These are phyloP conservation scores for Watsonalla binaria DNA, from an alignment of 2,888 invertebrate genomes.

Conservation along the genomic window DNA sequence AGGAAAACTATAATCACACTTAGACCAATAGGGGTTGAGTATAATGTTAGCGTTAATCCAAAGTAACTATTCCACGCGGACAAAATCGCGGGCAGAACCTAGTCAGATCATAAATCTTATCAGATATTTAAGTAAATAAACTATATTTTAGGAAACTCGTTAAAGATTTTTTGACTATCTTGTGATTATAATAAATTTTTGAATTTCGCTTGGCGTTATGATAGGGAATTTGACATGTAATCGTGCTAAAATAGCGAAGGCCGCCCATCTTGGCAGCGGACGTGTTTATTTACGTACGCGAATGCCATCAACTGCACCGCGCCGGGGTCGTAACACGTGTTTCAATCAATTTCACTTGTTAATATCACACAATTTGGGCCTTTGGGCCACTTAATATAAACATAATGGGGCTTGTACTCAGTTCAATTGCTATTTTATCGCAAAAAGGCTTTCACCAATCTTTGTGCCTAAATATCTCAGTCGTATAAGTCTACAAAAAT, in stretches of 20 bases:
- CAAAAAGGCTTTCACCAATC: too few species aligned
- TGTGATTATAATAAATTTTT: slow-evolving; percentile 20
- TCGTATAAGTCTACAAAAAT: too few species aligned
- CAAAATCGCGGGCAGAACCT: too few species aligned
- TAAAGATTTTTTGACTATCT: slow-evolving; percentile 10
- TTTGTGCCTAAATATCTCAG: too few species aligned
- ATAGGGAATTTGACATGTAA: slow-evolving; percentile 52
- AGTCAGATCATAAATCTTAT: too few species aligned
- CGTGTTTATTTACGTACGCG: slow-evolving; percentile 74
- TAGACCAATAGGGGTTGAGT: too few species aligned
- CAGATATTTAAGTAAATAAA: too few species aligned
- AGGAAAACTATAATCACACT: too few species aligned
- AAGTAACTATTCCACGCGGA: too few species aligned
- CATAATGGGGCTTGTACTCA: not conserved
- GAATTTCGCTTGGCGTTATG: slow-evolving; percentile 41
- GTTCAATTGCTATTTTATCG: too few species aligned
- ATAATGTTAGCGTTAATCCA: too few species aligned
- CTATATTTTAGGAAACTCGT: not conserved
- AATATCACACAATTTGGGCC: slow-evolving; percentile 8
- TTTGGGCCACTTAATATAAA: not conserved
- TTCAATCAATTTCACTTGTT: slow-evolving; percentile 48
- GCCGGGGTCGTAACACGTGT: slow-evolving; percentile 58
- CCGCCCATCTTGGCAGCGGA: slow-evolving; percentile 70
- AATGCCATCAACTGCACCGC: slow-evolving; percentile 68
- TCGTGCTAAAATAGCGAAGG: slow-evolving; percentile 72